Evolutionary conservation across 2,797 vertebrate species (phyloP).

Genomic region (Darevskia nairensis): DNA sequence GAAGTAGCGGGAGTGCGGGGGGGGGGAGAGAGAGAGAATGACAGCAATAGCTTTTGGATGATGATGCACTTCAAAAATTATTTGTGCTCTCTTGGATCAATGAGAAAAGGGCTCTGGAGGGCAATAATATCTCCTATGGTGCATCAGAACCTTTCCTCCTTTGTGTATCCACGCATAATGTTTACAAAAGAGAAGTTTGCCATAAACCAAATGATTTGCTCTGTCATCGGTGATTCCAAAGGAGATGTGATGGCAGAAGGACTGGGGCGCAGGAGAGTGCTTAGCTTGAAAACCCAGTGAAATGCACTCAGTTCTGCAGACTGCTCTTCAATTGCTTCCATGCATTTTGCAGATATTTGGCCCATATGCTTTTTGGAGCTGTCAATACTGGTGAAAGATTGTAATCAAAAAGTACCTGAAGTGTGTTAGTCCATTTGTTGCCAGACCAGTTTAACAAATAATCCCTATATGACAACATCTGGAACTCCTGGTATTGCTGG

Average conservation of each 20-base stretch:
- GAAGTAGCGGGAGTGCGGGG: not conserved
- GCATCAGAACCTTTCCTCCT: slow-evolving; percentile 6
- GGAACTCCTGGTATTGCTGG: not conserved
- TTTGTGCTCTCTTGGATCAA: slow-evolving; percentile 19
- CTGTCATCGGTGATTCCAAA: slow-evolving; percentile 25
- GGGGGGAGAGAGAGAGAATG: not conserved
- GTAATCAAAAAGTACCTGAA: not conserved
- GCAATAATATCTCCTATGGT: not conserved
- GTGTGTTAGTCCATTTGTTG: not conserved
- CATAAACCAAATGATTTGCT: slow-evolving; percentile 39
- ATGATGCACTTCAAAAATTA: slow-evolving; percentile 29
- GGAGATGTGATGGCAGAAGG: slow-evolving; percentile 7
- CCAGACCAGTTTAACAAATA: not conserved
- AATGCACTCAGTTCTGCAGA: not conserved
- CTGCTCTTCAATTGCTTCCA: not conserved
- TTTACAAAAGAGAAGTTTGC: slow-evolving; percentile 39
- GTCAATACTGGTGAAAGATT: not conserved
- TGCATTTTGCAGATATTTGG: not conserved
- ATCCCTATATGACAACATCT: not conserved
- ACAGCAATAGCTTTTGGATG: slow-evolving; percentile 2
- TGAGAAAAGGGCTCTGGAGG: slow-evolving; percentile 46
- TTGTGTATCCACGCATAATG: slow-evolving; percentile 25
- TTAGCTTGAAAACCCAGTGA: not conserved
- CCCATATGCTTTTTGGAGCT: not conserved
- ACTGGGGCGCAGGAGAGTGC: not conserved